Evolutionary conservation across 2,797 vertebrate genomes (phyloP).

Genomic region (Rhinophrynus dorsalis): DNA sequence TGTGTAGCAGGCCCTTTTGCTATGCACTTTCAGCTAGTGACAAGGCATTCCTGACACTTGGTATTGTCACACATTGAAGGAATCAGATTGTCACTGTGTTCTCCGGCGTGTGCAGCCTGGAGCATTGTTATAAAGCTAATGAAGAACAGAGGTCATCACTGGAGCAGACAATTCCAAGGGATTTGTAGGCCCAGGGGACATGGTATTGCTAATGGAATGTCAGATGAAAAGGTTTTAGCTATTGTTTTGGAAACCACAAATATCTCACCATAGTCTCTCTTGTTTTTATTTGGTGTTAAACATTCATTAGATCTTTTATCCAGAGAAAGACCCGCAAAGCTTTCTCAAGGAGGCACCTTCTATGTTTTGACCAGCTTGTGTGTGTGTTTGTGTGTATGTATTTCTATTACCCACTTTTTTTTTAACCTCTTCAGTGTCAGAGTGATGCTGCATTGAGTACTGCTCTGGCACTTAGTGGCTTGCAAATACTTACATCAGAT

Average conservation of each 20-base stretch:
- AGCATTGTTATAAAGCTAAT: constrained; percentile 48
- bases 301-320: not conserved
- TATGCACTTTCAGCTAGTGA: not conserved
- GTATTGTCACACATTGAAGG: constrained; percentile 13
- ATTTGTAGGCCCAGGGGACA: constrained; percentile 42
- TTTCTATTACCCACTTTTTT: no score
- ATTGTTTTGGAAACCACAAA: constrained; percentile 41
- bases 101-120: constrained; percentile 25
- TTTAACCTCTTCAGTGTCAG: no score
- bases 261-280: constrained; percentile 13
- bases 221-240: constrained; percentile 38
- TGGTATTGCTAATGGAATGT: constrained; percentile 43
- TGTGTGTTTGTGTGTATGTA: not conserved
- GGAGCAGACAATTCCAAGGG: constrained; percentile 42
- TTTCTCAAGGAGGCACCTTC: not conserved
- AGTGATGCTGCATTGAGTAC: not conserved
- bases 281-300: constrained; percentile 19
- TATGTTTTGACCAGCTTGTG: not conserved
- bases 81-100: constrained; percentile 7
- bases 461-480: no score
- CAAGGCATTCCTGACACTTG: constrained; percentile 6
- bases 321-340: not conserved
- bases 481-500: no score
- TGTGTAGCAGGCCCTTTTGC: not conserved
- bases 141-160: constrained; percentile 41